Base-by-base conservation (phyloP, 2,113 vertebrate genomes). In the Puma concolor region DNA sequence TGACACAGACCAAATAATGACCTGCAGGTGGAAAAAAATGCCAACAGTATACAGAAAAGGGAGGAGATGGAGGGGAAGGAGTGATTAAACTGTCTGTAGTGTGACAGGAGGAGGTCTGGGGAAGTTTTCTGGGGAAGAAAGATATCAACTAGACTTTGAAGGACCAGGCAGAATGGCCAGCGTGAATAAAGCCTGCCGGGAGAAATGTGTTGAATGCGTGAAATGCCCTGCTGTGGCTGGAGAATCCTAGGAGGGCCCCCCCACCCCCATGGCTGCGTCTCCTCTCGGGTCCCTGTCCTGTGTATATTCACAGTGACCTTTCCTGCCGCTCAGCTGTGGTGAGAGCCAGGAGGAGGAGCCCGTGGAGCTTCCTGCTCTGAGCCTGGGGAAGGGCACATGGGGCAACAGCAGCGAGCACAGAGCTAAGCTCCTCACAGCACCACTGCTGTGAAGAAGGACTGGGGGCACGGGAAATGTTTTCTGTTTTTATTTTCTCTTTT, bases 191-290 rank as follows among this genome's bases (percentile, higher is more conserved):
- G 13, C 3, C 33, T 60, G 4, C 5, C 2, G 23, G 29, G 33
- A 72, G n/a, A 21, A 15, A 16, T 11, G 9, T 2, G 5, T 14
- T 23, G 23, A 71, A 12, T 1, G 13, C 3, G 8, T 13, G 2
- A 54, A 21, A 19, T 23, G 9, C 10, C 27, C 0, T 3, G 27
- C 38, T 48, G 1, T 29, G 36, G 14, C 15, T 4, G 1, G 54
- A 44, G 50, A 16, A 23, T 9, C 29, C 0, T 0, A 50, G 36
- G 17, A 48, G 7, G 7, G 1, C n/a, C 4, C 9, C 48, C 57
- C 25, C 27, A 3, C 15, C 50, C 31, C 63, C 66, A 41, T 29
- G 31, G 16, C 23, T 69, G 19, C 0, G 2, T 76, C 14, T 19
- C 0, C 1, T 76, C 14, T 80, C 31, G 29, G 36, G 64, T 15